Percentiles rank a stretch among this genome's conserved stretches.
phyloP scores from a whole-genome alignment of 2,797 vertebrate species.

The Pachyuromys duprasi region DNA sequence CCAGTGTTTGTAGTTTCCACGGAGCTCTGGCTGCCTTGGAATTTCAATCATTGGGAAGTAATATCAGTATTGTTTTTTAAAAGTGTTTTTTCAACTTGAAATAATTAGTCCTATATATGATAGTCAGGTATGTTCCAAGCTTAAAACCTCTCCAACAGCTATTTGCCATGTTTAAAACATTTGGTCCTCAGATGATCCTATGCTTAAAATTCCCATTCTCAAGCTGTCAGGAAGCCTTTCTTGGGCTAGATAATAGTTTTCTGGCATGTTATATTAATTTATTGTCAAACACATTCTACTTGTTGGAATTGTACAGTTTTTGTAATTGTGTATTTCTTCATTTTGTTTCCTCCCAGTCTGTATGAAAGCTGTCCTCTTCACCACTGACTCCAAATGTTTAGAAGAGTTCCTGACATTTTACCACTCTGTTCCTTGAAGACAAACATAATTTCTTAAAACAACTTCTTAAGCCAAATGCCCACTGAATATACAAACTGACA shows the following conservation, averaged over 20 bases:
- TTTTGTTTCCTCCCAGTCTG: not conserved
- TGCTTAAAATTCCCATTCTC: not conserved
- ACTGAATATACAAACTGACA: not conserved
- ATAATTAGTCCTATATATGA: not conserved
- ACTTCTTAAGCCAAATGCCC: not conserved
- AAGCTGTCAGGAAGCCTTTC: not conserved
- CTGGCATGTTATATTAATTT: not conserved
- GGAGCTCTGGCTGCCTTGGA: not conserved
- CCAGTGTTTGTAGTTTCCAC: not conserved
- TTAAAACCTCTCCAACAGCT: not conserved
- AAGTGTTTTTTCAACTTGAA: conserved; percentile 2
- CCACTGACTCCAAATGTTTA: not conserved
- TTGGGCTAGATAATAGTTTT: not conserved
- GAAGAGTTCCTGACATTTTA: not conserved
- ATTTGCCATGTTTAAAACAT: not conserved
- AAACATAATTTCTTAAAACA: not conserved
- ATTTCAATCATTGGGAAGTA: not conserved
- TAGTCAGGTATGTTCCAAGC: not conserved
- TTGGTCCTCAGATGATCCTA: not conserved
- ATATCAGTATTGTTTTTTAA: not conserved
- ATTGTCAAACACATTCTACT: not conserved
- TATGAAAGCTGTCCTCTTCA: not conserved
- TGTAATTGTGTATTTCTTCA: not conserved
- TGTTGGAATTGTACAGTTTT: conserved; percentile 1
- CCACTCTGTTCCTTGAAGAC: not conserved